phyloP scores from a whole-genome alignment of 92 coral and sea anemone species.

The Chrysogorgia sp. region DNA sequence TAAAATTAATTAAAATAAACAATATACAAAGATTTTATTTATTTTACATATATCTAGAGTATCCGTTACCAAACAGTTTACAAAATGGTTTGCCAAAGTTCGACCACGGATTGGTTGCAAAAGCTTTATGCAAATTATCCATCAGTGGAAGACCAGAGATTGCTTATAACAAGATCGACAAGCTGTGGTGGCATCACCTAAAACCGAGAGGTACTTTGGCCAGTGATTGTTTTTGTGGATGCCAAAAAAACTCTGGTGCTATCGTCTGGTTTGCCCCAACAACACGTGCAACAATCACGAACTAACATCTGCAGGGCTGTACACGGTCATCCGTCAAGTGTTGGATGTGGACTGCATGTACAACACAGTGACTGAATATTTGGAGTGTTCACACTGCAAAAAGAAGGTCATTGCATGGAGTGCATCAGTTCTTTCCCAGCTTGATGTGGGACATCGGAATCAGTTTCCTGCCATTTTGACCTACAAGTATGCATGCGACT shows the following conservation, averaged over 20 bases:
- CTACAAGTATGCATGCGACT: constrained; percentile 46
- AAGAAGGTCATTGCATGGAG: constrained; percentile 45
- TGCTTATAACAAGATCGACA: constrained; percentile 15
- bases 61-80: constrained; percentile 42
- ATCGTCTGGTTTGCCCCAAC: constrained; percentile 35
- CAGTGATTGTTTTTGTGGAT: constrained; percentile 45
- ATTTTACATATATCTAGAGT: too few relatives aligned
- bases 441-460: constrained; percentile 39
- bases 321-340: constrained; percentile 43
- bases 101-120: constrained; percentile 47
- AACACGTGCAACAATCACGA: constrained; percentile 35
- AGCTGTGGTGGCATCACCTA: constrained; percentile 54
- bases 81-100: constrained; percentile 22
- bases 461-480: constrained; percentile 37
- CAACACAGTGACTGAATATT: constrained; percentile 20
- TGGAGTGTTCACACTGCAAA: constrained; percentile 31
- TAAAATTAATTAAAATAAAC: too few relatives aligned
- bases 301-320: constrained; percentile 51
- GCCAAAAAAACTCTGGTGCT: constrained; percentile 45
- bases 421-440: constrained; percentile 26
- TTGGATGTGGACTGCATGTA: constrained; percentile 47
- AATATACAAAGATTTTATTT: too few relatives aligned
- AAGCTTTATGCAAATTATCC: constrained; percentile 21
- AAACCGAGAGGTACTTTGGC: constrained; percentile 39
- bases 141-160: constrained; percentile 40